Percentiles rank a stretch among this genome's conserved stretches.
Evolutionary conservation across 2,113 vertebrate genomes (phyloP).

Genomic region (Paedocypris sp.): DNA sequence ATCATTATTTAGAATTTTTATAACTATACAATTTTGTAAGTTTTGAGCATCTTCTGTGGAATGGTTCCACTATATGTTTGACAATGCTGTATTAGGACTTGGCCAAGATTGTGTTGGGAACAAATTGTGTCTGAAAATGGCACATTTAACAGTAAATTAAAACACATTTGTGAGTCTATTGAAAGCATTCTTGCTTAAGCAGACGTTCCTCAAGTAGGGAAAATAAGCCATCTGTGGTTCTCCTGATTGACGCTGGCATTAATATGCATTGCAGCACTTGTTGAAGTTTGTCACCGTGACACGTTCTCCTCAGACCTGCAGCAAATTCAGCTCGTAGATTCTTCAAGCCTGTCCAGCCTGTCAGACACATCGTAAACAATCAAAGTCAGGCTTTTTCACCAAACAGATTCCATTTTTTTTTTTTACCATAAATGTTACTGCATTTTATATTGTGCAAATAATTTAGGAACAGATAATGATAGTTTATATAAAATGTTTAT

Average conservation of each 20-base stretch:
- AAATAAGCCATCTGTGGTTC: background rate
- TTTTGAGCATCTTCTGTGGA: too few species aligned
- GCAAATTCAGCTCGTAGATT: background rate
- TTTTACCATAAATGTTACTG: too few species aligned
- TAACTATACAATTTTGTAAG: too few species aligned
- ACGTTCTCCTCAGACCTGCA: background rate
- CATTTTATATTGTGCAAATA: too few species aligned
- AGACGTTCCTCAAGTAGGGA: background rate
- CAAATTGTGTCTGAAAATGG: constrained; percentile 1
- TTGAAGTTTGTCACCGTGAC: constrained; percentile 3
- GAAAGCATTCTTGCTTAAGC: constrained; percentile 1
- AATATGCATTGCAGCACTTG: background rate
- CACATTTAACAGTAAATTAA: constrained; percentile 6
- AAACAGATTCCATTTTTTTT: too few species aligned
- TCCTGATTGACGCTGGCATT: constrained; percentile 3
- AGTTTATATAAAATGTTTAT: too few species aligned
- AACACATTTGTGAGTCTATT: constrained; percentile 14
- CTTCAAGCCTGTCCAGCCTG: background rate
- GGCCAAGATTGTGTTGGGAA: too few species aligned
- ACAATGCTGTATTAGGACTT: too few species aligned
- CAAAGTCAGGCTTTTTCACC: background rate
- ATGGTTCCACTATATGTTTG: too few species aligned
- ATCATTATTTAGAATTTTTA: too few species aligned
- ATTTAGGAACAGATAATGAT: too few species aligned
- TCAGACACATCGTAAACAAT: background rate